Evolutionary conservation across 2,113 vertebrate species (phyloP).

Genomic region (Pitta sordida): DNA sequence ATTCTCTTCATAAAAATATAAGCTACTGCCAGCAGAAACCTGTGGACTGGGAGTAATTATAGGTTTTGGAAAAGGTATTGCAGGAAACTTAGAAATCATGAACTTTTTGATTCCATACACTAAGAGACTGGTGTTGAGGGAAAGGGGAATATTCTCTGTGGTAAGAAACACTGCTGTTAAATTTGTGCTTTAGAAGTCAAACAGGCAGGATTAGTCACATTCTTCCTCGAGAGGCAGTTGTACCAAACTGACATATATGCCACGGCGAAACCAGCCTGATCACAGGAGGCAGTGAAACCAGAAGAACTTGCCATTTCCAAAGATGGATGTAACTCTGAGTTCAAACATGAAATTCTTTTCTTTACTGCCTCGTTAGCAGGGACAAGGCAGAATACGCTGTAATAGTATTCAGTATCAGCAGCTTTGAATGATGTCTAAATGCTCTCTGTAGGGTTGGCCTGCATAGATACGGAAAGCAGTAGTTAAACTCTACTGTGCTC

Average conservation of each 20-base stretch:
- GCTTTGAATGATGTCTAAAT: not conserved
- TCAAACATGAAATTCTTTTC: not conserved
- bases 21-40: not conserved
- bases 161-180: not conserved
- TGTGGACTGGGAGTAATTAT: not conserved
- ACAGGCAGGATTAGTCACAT: not conserved
- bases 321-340: not conserved
- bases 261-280: not conserved
- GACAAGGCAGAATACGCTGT: not conserved
- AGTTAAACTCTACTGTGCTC: not conserved
- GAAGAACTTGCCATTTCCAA: not conserved
- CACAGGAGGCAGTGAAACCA: not conserved
- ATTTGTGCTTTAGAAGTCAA: not conserved
- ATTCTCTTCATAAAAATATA: not conserved
- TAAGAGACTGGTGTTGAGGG: not conserved
- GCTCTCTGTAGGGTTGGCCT: not conserved
- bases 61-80: not conserved
- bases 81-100: not conserved
- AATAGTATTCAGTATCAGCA: not conserved
- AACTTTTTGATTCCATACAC: not conserved
- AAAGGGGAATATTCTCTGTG: not conserved
- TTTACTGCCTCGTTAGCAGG: not conserved
- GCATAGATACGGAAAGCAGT: not conserved
- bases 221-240: not conserved
- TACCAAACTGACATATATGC: not conserved